Percentiles rank a stretch among this genome's conserved stretches.
Evolutionary conservation across 2,888 invertebrate species (phyloP).

Genomic region (Graphium colonna): DNA sequence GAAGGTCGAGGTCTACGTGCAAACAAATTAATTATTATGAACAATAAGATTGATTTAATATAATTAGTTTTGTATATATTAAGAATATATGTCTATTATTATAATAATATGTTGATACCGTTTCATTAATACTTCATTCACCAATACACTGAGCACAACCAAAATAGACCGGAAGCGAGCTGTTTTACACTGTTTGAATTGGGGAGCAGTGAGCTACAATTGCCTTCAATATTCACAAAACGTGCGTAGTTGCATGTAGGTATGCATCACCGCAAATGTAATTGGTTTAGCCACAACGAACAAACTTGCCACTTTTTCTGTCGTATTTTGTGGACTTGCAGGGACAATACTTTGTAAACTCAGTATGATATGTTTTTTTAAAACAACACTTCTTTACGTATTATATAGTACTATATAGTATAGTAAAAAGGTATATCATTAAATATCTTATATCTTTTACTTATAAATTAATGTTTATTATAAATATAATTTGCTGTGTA

Average conservation of each 20-base stretch:
- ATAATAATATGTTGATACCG: too few species aligned
- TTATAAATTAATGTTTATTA: too few species aligned
- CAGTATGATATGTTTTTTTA: too few species aligned
- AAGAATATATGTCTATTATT: not conserved
- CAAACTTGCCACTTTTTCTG: not conserved
- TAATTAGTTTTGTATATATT: not conserved
- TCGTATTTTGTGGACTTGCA: too few species aligned
- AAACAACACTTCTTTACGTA: not conserved
- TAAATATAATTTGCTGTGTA: too few species aligned
- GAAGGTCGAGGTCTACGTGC: not conserved
- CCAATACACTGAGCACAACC: not conserved
- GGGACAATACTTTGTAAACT: too few species aligned
- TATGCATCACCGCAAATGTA: too few species aligned
- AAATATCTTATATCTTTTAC: too few species aligned
- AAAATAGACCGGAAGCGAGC: not conserved
- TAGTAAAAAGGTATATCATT: too few species aligned
- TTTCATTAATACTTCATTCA: not conserved
- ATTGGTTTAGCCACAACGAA: not conserved
- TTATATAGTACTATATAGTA: not conserved
- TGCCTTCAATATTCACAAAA: not conserved
- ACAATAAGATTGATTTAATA: not conserved
- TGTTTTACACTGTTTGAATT: not conserved
- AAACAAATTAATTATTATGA: not conserved
- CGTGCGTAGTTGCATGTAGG: not conserved
- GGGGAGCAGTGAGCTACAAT: not conserved